phyloP scores from a whole-genome alignment of 1,140 invertebrate species.

The Lepidotrigona ventralis region DNA sequence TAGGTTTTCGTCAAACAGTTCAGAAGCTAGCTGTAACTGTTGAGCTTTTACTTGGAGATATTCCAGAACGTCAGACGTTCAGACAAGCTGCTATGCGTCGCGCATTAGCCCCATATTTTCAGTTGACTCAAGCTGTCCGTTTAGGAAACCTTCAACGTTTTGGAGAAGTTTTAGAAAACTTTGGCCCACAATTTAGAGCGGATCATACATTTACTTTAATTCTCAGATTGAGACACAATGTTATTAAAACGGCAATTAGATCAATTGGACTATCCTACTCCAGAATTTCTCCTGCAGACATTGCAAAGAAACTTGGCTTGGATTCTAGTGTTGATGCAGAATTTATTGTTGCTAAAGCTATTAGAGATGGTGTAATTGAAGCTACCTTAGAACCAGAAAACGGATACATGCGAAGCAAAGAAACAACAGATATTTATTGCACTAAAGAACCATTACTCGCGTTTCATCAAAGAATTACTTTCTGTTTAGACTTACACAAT shows the following conservation, averaged over 20 bases:
- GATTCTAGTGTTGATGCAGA: conserved; percentile 99
- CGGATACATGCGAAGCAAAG: conserved; percentile 98
- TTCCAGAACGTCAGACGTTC: conserved; percentile 95
- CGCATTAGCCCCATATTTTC: conserved; percentile 96
- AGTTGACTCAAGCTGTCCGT: conserved; percentile 97
- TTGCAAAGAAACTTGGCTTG: conserved; percentile 95
- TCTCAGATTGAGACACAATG: conserved; percentile 96
- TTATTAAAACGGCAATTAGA: conserved; percentile 99
- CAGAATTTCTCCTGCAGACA: conserved; percentile 96
- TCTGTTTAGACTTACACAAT: conserved; percentile 98
- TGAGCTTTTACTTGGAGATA: conserved; percentile 97
- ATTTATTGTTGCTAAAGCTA: conserved; percentile 99
- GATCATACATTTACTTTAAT: conserved; percentile 98
- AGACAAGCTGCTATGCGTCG: conserved; percentile 92
- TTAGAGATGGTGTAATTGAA: conserved; percentile 99
- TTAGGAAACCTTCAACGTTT: conserved; percentile 97
- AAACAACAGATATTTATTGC: conserved; percentile 98
- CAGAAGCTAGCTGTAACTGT: conserved; percentile 98
- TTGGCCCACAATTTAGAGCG: conserved; percentile 90
- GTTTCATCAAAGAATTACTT: conserved; percentile 98
- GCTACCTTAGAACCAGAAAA: conserved; percentile 97
- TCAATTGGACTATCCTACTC: conserved; percentile 99
- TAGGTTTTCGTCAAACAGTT: conserved; percentile 99
- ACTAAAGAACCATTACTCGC: conserved; percentile 97
- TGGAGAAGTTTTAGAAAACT: conserved; percentile 95